Evolutionary conservation across 2,797 vertebrate species (phyloP).

Genomic region (Antrozous pallidus): DNA sequence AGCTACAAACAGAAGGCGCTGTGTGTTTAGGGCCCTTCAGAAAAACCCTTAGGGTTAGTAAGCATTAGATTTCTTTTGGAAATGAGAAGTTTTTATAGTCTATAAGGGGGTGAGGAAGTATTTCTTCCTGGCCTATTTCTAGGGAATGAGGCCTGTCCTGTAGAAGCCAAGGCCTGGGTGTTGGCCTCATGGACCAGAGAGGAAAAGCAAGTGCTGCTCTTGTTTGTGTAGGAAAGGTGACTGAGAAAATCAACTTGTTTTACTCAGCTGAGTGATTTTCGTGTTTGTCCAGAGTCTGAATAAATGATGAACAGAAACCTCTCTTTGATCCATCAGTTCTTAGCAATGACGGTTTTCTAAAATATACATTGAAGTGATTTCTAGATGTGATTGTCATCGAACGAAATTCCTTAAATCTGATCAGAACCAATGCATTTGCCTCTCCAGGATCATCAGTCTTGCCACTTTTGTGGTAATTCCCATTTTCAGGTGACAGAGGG

Average conservation of each 20-base stretch:
- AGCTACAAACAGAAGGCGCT: not conserved
- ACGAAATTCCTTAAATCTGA: not conserved
- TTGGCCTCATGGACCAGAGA: not conserved
- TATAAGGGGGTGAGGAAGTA: not conserved
- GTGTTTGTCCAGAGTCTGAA: not conserved
- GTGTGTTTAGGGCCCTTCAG: not conserved
- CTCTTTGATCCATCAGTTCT: not conserved
- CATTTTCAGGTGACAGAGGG: not conserved
- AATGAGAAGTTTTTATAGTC: not conserved
- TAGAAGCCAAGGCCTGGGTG: not conserved
- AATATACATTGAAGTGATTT: not conserved
- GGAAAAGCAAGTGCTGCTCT: not conserved
- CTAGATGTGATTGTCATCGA: not conserved
- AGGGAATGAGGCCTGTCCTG: not conserved
- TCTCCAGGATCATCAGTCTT: not conserved
- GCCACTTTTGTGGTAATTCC: not conserved
- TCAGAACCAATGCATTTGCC: not conserved
- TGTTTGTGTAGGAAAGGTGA: slow-evolving; percentile 13
- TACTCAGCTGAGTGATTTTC: not conserved
- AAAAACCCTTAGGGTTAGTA: not conserved
- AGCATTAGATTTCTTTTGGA: not conserved
- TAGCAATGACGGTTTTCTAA: slow-evolving; percentile 16
- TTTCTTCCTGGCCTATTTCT: not conserved
- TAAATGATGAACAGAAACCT: slow-evolving; percentile 4
- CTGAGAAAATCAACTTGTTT: not conserved